Evolutionary conservation across 2,797 vertebrate genomes (phyloP), one percentile per base, ranked within the genome.

Genomic region (Synaphobranchus kaupii): DNA sequence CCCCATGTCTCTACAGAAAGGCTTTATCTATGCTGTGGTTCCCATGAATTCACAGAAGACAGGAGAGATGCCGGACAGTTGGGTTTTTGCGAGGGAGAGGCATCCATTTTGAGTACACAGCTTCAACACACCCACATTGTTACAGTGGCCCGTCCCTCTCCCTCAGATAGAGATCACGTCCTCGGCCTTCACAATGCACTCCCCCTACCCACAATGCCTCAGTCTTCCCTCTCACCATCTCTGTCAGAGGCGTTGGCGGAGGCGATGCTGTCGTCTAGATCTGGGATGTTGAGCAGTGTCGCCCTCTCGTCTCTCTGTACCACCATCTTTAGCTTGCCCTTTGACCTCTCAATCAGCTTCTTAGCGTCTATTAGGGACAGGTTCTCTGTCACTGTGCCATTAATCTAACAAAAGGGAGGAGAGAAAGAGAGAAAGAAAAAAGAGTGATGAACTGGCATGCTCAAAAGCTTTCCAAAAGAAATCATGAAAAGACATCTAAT

Each of bases 241-340:
- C 98, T 96, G 93, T 99, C 98, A 0, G 99, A 99, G 90, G 98
- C 99, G 92, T 99, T 98, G 88, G 97, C 98, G 90, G 98, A 99
- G 92, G 98, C 97, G 95, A 99, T 97, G 92, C 99, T 99, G 95
- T 99, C 98, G 88, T 99, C 98, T 88, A 99, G 96, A 95, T 99
- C 98, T n/a, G 98, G 98, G 90, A 99, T 98, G 83, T 99, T 98
- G 93, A 99, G 94, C 90, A 99, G 94, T 0, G 98, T 99, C 7
- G 98, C 98, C 91, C 98, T 95, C 31, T 99, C 98, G 84, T 99
- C 98, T 93, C 98, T 96, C 92, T 99, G 99, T 92, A 99, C 99
- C n/a, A 99, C 98, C 98, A 99, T 99, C 95, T 99, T 99, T 94
- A 99, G 94, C 95, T 99, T 99, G 94, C 99, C 98, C 96, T 99